Conservation (phyloP, 2,113 vertebrate species). For the Nesoenas mayeri region DNA sequence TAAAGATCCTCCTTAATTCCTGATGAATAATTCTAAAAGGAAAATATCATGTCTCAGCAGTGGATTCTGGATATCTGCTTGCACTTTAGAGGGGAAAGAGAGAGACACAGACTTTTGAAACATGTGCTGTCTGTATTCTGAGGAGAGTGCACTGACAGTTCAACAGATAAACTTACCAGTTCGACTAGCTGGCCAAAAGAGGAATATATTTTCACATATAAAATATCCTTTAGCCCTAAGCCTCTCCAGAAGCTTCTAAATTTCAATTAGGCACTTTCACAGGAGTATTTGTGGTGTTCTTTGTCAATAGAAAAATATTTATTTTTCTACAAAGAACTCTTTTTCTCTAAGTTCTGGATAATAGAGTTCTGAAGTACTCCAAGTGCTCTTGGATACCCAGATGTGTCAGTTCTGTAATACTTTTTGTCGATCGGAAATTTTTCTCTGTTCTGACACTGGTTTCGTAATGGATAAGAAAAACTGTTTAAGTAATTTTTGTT, state of each 20-base stretch:
- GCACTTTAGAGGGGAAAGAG: background rate
- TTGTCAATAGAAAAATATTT: background rate
- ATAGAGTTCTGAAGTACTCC: background rate
- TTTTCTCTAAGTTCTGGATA: background rate
- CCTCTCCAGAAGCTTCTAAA: background rate
- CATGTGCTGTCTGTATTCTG: background rate
- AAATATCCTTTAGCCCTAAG: background rate
- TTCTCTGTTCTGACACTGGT: background rate
- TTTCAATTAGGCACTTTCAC: background rate
- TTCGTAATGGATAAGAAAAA: background rate
- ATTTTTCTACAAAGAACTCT: background rate
- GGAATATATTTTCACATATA: background rate
- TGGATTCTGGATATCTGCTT: background rate
- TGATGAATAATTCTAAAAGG: conserved; percentile 42
- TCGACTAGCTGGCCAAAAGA: background rate
- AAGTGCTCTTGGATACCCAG: background rate
- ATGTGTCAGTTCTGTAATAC: background rate
- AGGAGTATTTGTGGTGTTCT: background rate
- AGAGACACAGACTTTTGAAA: background rate
- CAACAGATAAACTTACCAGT: background rate
- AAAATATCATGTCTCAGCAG: background rate
- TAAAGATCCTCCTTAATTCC: conserved; percentile 12
- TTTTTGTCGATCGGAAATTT: background rate
- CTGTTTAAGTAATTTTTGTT: background rate
- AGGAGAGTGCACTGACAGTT: background rate